phyloP scores from a whole-genome alignment of 2,888 invertebrate genomes.

The Mesopsocus fuscifrons region DNA sequence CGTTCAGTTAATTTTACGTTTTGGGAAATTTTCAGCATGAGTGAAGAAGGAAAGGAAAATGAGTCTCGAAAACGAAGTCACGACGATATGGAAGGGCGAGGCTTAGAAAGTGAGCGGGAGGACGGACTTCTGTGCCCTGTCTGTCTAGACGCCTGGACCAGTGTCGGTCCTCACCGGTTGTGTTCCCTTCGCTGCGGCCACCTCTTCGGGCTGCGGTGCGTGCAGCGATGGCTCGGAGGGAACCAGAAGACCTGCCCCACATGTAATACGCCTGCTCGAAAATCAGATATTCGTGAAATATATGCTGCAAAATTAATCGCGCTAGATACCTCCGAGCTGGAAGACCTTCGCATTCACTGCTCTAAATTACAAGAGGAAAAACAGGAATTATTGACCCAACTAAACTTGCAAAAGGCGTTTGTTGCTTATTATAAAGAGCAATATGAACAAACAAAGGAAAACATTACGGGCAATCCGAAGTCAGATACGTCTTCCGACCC shows the following conservation, averaged over 20 bases:
- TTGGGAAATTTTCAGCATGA: too few relatives aligned
- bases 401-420: background rate
- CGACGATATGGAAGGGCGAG: too few relatives aligned
- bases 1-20: too few relatives aligned
- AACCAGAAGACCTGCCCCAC: conserved; percentile 52
- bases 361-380: conserved; percentile 33
- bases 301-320: conserved; percentile 60
- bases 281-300: conserved; percentile 52
- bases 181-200: conserved; percentile 85
- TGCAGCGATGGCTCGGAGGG: conserved; percentile 48
- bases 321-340: conserved; percentile 51
- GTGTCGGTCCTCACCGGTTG: conserved; percentile 65
- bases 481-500: too few relatives aligned
- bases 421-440: conserved; percentile 22
- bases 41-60: too few relatives aligned
- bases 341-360: background rate
- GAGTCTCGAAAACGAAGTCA: too few relatives aligned
- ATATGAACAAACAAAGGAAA: conserved; percentile 22
- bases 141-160: conserved; percentile 76
- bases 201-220: conserved; percentile 69
- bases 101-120: too few relatives aligned
- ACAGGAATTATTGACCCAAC: conserved; percentile 15
- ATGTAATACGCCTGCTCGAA: conserved; percentile 55
- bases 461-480: too few relatives aligned
- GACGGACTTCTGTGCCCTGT: conserved; percentile 66